These are phyloP conservation scores for Nemotelus nigrinus DNA, from an alignment of 2,888 invertebrate genomes.

Conservation along the genomic window DNA sequence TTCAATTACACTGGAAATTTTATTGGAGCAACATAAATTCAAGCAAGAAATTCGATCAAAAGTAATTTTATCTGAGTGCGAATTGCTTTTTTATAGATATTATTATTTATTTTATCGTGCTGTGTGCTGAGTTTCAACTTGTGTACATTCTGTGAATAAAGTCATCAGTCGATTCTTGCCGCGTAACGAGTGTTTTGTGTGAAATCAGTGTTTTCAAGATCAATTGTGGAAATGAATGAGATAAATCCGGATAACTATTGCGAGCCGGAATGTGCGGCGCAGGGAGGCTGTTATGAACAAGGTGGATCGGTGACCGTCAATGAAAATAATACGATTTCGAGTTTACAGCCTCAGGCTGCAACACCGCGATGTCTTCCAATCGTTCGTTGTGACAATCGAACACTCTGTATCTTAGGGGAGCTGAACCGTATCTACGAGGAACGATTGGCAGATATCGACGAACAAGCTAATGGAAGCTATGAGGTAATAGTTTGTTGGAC, in stretches of 20 bases:
- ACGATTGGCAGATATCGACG: constrained; percentile 70
- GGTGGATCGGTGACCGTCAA: not conserved
- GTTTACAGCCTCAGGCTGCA: not conserved
- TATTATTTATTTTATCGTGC: constrained; percentile 5
- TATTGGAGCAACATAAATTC: not conserved
- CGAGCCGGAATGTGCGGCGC: not conserved
- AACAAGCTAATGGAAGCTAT: constrained; percentile 63
- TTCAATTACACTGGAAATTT: too few relatives aligned
- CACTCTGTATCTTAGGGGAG: constrained; percentile 60
- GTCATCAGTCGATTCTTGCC: too few relatives aligned
- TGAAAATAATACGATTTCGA: not conserved
- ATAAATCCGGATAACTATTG: constrained; percentile 5
- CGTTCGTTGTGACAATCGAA: constrained; percentile 16
- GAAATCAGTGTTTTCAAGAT: too few relatives aligned
- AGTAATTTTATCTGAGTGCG: constrained; percentile 4
- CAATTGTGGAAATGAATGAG: constrained; percentile 20
- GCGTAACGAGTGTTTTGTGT: too few relatives aligned
- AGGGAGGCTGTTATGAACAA: not conserved
- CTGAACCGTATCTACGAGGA: constrained; percentile 73
- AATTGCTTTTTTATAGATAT: constrained; percentile 1
- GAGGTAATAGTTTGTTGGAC: constrained; percentile 31
- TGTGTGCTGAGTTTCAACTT: constrained; percentile 5
- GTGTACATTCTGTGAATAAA: too few relatives aligned
- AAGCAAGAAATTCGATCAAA: not conserved
- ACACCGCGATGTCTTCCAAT: not conserved